Evolutionary conservation across 2,797 vertebrate genomes (phyloP).

Genomic region (Tinamus major): DNA sequence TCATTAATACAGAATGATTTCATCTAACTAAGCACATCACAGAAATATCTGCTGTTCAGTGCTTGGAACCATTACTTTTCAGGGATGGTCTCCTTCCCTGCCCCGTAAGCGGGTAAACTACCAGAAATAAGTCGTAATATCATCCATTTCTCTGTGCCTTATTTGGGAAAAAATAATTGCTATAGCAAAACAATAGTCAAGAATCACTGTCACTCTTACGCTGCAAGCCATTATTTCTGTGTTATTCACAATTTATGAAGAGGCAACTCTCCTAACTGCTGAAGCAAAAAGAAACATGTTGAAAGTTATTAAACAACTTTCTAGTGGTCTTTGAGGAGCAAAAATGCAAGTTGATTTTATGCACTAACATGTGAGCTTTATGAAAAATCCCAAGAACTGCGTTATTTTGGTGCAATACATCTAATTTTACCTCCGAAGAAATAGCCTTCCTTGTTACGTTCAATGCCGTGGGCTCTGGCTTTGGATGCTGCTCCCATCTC

Average conservation of each 20-base stretch:
- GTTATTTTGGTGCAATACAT: background rate
- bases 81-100: background rate
- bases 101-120: background rate
- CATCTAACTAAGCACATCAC: background rate
- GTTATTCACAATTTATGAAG: background rate
- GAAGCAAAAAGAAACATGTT: background rate
- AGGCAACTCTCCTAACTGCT: background rate
- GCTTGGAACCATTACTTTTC: background rate
- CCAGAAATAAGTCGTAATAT: background rate
- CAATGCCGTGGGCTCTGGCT: constrained; percentile 14
- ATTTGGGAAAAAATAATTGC: background rate
- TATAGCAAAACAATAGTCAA: background rate
- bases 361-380: background rate
- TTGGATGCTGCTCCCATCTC: background rate
- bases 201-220: background rate
- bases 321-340: background rate
- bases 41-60: background rate
- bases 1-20: background rate
- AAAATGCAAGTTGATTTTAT: background rate
- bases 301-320: background rate
- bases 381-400: background rate
- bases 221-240: background rate
- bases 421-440: background rate
- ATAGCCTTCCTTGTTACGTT: background rate
- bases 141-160: background rate